These are phyloP conservation scores for Rhamphomyia laevipes DNA, from an alignment of 2,888 invertebrate species.

Conservation along the genomic window DNA sequence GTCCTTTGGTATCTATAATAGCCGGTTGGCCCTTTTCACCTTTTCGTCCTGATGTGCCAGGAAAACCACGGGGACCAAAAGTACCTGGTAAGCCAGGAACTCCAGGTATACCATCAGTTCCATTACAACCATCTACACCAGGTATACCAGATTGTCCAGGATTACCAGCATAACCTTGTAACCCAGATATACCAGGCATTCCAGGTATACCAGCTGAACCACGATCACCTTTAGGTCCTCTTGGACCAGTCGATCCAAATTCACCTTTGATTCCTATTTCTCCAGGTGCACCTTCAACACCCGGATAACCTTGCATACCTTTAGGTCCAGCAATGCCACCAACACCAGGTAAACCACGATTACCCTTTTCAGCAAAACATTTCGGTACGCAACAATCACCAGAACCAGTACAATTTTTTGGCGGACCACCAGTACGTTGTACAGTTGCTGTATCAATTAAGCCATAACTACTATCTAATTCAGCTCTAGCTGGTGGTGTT, in stretches of 20 bases:
- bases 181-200: slow-evolving; percentile 54
- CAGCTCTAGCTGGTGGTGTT: slow-evolving; percentile 23
- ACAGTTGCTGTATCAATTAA: slow-evolving; percentile 29
- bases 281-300: slow-evolving; percentile 73
- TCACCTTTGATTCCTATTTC: slow-evolving; percentile 85
- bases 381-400: slow-evolving; percentile 73
- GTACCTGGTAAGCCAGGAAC: slow-evolving; percentile 54
- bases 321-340: slow-evolving; percentile 60
- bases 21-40: slow-evolving; percentile 77
- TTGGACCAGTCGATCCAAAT: slow-evolving; percentile 65
- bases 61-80: slow-evolving; percentile 64
- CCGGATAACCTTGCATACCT: slow-evolving; percentile 70
- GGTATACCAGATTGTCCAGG: slow-evolving; percentile 64
- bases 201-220: slow-evolving; percentile 83
- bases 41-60: slow-evolving; percentile 34
- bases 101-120: slow-evolving; percentile 79
- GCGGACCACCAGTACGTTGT: slow-evolving; percentile 29
- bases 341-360: slow-evolving; percentile 60
- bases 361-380: slow-evolving; percentile 82
- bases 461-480: slow-evolving; percentile 31
- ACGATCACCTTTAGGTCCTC: slow-evolving; percentile 73
- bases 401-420: slow-evolving; percentile 51
- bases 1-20: slow-evolving; percentile 52
- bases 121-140: slow-evolving; percentile 92
- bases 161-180: slow-evolving; percentile 30